Conservation (phyloP, 2,113 vertebrate genomes). For the Trachemys scripta region DNA sequence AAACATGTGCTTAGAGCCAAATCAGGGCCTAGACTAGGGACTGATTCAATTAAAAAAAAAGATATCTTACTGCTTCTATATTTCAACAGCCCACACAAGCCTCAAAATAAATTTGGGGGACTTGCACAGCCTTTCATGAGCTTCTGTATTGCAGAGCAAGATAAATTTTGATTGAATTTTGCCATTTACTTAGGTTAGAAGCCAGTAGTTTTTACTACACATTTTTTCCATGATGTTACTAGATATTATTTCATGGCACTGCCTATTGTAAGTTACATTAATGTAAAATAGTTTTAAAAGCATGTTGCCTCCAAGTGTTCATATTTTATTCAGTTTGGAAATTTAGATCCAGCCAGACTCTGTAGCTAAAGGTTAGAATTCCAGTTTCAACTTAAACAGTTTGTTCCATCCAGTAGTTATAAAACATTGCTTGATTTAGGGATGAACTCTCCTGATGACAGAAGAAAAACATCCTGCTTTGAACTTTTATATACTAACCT, state of each 20-base stretch:
- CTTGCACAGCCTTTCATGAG: background rate
- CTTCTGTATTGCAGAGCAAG: background rate
- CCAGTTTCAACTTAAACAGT: background rate
- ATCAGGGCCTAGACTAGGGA: background rate
- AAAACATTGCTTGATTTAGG: background rate
- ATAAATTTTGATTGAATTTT: background rate
- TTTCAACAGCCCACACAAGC: background rate
- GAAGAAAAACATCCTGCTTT: background rate
- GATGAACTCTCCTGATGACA: background rate
- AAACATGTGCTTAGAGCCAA: background rate
- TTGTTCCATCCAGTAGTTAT: background rate
- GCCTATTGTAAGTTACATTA: slow-evolving; percentile 36
- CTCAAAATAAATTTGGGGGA: background rate
- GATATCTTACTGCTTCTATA: background rate
- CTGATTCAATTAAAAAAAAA: background rate
- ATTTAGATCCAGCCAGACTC: rapidly evolving
- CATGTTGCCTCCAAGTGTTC: background rate
- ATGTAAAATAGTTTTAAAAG: background rate
- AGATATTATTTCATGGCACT: slow-evolving; percentile 33
- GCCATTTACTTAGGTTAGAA: background rate
- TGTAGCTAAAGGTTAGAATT: background rate
- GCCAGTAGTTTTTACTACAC: background rate
- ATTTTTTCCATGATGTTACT: background rate
- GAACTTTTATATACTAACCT: background rate
- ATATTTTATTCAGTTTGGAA: background rate